These are phyloP conservation scores for Streptopelia turtur DNA, from an alignment of 2,797 vertebrate genomes.

Conservation along the genomic window DNA sequence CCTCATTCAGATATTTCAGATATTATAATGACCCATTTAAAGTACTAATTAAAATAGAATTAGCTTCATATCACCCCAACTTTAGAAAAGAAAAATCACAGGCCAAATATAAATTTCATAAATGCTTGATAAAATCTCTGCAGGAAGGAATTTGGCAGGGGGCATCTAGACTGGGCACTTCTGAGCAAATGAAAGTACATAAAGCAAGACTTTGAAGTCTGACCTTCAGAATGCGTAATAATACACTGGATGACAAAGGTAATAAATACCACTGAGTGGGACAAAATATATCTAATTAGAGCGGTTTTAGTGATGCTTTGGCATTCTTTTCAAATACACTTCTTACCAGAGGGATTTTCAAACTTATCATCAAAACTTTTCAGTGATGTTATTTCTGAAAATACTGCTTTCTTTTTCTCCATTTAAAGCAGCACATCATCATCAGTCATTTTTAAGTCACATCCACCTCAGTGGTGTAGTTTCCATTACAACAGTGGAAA, in stretches of 20 bases:
- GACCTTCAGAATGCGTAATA: constrained; percentile 2
- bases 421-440: background rate
- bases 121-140: constrained; percentile 29
- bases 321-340: background rate
- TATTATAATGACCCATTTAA: constrained; percentile 55
- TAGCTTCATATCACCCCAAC: background rate
- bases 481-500: background rate
- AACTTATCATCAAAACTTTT: background rate
- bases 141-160: constrained; percentile 23
- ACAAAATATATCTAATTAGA: background rate
- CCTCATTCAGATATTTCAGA: constrained; percentile 40
- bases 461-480: background rate
- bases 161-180: background rate
- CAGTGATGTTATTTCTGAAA: background rate
- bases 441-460: background rate
- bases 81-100: constrained; percentile 40
- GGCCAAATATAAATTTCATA: constrained; percentile 43
- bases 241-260: background rate
- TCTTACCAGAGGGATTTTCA: background rate
- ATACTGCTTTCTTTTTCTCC: background rate
- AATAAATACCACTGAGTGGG: background rate
- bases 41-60: constrained; percentile 54
- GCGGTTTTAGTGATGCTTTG: background rate
- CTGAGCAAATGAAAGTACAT: background rate
- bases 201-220: constrained; percentile 23